Percentiles rank a stretch among this genome's conserved stretches.
phyloP scores from a whole-genome alignment of 1,140 invertebrate species.

The Drosophila ambigua region DNA sequence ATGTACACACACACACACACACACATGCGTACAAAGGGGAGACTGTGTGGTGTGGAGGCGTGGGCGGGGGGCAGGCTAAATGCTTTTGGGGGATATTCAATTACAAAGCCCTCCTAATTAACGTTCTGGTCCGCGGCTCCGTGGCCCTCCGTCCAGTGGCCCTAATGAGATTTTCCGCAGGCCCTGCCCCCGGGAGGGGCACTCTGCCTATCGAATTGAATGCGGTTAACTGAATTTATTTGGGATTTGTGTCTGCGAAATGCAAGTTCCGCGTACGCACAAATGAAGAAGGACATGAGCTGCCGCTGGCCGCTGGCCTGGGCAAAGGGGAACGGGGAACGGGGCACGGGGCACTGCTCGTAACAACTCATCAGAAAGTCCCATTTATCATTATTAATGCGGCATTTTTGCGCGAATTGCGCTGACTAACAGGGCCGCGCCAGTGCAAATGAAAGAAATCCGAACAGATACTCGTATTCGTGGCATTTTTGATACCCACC shows the following conservation, averaged over 20 bases:
- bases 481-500: background rate
- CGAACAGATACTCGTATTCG: background rate
- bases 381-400: conserved; percentile 47
- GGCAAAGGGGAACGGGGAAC: no score
- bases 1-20: background rate
- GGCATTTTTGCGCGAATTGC: conserved; percentile 2
- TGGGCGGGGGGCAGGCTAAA: background rate
- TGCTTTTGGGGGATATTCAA: conserved; percentile 51
- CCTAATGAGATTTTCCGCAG: conserved; percentile 50
- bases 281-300: conserved; percentile 7
- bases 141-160: conserved; percentile 27
- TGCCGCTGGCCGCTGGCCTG: no score
- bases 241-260: conserved; percentile 48
- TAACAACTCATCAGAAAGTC: conserved; percentile 40
- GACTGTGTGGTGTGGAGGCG: no score
- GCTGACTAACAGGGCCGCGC: no score
- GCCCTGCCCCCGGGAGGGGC: no score
- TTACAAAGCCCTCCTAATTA: conserved; percentile 55
- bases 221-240: conserved; percentile 55
- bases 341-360: no score
- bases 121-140: conserved; percentile 38
- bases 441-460: background rate
- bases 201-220: conserved; percentile 24
- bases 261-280: conserved; percentile 33
- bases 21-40: background rate